Evolutionary conservation across 2,113 vertebrate genomes (phyloP).

Genomic region (Hiodon tergisus): DNA sequence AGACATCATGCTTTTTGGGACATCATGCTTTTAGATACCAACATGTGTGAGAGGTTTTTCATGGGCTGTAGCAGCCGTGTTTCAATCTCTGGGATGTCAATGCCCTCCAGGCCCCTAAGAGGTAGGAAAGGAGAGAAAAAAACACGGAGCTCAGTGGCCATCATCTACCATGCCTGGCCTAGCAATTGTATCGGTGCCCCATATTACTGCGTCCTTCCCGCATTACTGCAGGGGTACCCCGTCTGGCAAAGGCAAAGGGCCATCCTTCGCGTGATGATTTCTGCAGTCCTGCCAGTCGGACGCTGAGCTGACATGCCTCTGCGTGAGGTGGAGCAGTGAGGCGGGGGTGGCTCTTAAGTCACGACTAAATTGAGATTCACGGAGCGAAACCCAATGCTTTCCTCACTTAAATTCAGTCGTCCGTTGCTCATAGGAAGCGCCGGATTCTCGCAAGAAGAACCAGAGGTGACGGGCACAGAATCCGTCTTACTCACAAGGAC

Average conservation of each 20-base stretch:
- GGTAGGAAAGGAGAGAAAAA: neutral
- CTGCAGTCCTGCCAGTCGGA: too few species aligned
- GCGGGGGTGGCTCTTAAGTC: neutral
- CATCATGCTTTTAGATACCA: conserved; percentile 36
- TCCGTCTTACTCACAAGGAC: conserved; percentile 64
- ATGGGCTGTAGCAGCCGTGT: conserved; percentile 66
- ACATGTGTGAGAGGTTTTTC: conserved; percentile 72
- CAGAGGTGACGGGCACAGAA: neutral
- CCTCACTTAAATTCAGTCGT: neutral
- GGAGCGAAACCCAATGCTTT: neutral
- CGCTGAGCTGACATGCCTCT: neutral
- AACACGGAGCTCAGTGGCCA: neutral
- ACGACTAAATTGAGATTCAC: neutral
- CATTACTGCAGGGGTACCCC: too few species aligned
- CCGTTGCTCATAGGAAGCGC: neutral
- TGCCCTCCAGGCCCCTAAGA: conserved; percentile 64
- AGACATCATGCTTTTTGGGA: neutral
- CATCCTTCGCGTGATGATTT: too few species aligned
- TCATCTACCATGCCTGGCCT: neutral
- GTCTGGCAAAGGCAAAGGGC: too few species aligned
- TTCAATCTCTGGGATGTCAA: conserved; percentile 67
- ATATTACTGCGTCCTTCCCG: too few species aligned
- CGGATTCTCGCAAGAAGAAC: neutral
- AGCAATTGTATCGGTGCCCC: neutral
- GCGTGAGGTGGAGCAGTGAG: neutral